Evolutionary conservation across 2,113 vertebrate species (phyloP), one percentile per base, ranked within the genome.

Genomic region (Paedocypris sp.): DNA sequence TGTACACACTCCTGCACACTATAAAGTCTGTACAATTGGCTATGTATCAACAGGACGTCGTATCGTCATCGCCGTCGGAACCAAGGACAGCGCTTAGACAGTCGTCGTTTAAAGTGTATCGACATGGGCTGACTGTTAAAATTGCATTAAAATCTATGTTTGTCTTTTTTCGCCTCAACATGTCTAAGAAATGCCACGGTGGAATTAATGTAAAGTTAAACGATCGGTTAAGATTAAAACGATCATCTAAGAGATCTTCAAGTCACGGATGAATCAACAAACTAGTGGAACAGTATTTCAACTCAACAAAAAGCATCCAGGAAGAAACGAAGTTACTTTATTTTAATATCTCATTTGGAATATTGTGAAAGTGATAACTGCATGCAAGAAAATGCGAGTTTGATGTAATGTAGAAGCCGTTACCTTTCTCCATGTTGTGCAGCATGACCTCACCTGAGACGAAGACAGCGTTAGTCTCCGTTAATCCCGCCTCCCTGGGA

Each of bases 381-480:
- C 7, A 38, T 25, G 19, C 36, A 43, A 36, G 3, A 53, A n/a
- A 68, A 71, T 62, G 19, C 25, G 66, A 42, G 31, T 39, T 15
- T 7, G 42, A 52, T 23, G 38, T 62, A 73, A 56, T 38, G n/a
- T 16, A 53, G 39, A 45, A 19, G 36, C 18, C 23, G 13, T 78
- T 81, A 82, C 82, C 82, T 81, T 75, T 49, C 60, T 78, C 72
- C 78, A 54, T 70, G 70, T 66, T 72, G 71, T 20, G 64, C 61
- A 41, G 68, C 70, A 59, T 69, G 71, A 66, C 60, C 68, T 71
- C 66, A 74, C 57, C 63, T 74, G 68, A 45, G 49, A 58, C 19
- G 18, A 53, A 56, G 60, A 13, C 42, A 49, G 59, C 41, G 18
- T 60, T 62, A 72, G 58, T 20, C 43, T 5, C 6, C 22, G 60